Conservation (phyloP, 2,888 invertebrate genomes). For the Pemphredon lugubris region DNA sequence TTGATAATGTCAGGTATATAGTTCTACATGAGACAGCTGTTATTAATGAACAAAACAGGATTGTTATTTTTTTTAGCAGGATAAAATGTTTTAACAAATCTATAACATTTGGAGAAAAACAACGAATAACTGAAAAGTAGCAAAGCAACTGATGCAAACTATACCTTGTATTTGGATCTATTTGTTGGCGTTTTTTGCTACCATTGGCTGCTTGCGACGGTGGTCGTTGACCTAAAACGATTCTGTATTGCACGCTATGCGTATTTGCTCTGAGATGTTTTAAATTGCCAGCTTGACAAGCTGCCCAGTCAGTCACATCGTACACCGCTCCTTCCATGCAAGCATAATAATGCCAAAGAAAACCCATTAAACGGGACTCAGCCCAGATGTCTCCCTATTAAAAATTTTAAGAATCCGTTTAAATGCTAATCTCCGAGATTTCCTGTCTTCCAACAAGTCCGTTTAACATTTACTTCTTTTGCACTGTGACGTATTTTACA, state of each 20-base stretch:
- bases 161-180: slow-evolving; percentile 77
- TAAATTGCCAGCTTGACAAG: slow-evolving; percentile 91
- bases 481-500: slow-evolving; percentile 95
- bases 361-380: slow-evolving; percentile 93
- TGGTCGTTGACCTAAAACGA: slow-evolving; percentile 88
- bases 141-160: neutral
- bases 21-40: no score
- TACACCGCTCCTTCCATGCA: slow-evolving; percentile 98
- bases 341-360: slow-evolving; percentile 96
- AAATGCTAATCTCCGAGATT: neutral
- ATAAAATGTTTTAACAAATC: no score
- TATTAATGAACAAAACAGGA: no score
- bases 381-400: slow-evolving; percentile 97
- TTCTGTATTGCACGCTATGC: slow-evolving; percentile 94
- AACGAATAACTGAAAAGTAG: neutral
- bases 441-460: neutral
- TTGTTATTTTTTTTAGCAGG: neutral
- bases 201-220: slow-evolving; percentile 74
- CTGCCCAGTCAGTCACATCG: slow-evolving; percentile 98
- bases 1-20: neutral
- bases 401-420: slow-evolving; percentile 5
- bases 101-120: slow-evolving; percentile 1
- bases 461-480: slow-evolving; percentile 85
- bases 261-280: slow-evolving; percentile 94
- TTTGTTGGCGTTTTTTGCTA: slow-evolving; percentile 76